Conservation (phyloP, 1,140 invertebrate genomes). For the Amphibalanus amphitrite region DNA sequence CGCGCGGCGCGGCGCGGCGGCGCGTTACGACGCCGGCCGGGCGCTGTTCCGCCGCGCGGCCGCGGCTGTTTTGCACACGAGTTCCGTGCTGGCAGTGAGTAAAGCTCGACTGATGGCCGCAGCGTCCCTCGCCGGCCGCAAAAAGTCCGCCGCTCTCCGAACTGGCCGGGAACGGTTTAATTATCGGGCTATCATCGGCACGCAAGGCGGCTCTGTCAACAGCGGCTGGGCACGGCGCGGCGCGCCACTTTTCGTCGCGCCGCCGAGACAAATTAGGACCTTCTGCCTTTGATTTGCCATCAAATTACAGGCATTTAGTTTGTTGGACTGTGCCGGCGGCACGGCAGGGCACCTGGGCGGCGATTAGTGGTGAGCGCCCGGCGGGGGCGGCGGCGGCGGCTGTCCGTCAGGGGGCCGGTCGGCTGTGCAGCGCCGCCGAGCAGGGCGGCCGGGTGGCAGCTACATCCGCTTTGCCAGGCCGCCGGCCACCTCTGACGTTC, state of each 20-base stretch:
- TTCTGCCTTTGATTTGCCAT: neutral
- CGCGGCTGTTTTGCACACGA: neutral
- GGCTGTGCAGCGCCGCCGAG: neutral
- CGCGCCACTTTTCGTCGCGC: neutral
- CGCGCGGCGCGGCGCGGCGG: too few species aligned
- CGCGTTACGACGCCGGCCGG: neutral
- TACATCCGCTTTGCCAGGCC: too few species aligned
- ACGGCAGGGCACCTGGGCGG: neutral
- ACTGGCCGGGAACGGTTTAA: neutral
- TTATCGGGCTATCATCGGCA: neutral
- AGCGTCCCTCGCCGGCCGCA: neutral
- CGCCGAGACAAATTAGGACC: neutral
- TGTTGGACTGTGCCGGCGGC: neutral
- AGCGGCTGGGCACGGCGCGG: neutral
- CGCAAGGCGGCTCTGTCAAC: neutral
- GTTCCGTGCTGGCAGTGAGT: neutral
- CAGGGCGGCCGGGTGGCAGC: too few species aligned
- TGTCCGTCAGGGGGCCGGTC: neutral
- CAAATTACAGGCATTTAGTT: constrained; percentile 1
- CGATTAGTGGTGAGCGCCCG: neutral
- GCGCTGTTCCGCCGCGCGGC: neutral
- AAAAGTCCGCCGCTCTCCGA: neutral
- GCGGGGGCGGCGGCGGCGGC: too few species aligned
- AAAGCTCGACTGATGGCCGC: neutral
- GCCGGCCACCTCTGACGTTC: too few species aligned